Evolutionary conservation across 2,797 vertebrate species (phyloP).

Genomic region (Phoxinus dragarum): DNA sequence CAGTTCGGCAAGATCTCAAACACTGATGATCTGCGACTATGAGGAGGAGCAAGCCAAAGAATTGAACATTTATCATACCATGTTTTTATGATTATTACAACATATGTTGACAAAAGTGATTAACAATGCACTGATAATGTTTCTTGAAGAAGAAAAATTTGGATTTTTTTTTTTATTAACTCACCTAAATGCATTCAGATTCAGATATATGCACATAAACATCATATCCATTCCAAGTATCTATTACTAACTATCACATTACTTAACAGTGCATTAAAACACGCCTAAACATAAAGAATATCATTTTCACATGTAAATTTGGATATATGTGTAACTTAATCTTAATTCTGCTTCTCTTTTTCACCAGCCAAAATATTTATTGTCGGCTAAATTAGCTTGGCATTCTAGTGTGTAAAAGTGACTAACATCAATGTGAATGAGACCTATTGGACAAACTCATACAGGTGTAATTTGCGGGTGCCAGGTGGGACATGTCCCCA

Average conservation of each 20-base stretch:
- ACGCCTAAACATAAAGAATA: not conserved
- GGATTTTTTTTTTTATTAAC: not conserved
- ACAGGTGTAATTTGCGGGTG: too few relatives aligned
- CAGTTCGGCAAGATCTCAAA: constrained; percentile 18
- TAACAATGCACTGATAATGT: not conserved
- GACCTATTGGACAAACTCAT: not conserved
- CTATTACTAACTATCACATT: not conserved
- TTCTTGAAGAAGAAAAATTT: not conserved
- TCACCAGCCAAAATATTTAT: too few relatives aligned
- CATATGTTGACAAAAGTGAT: not conserved
- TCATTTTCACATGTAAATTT: not conserved
- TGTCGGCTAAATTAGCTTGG: too few relatives aligned
- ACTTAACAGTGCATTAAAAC: not conserved
- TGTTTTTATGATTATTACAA: not conserved
- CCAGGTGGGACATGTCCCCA: too few relatives aligned
- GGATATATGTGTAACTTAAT: too few relatives aligned
- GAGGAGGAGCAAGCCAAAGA: not conserved
- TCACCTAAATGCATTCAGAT: not conserved
- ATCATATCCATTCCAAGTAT: too few relatives aligned
- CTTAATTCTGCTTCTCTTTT: too few relatives aligned
- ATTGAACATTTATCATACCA: not conserved
- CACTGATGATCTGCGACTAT: not conserved
- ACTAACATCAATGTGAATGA: not conserved
- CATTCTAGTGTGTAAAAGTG: not conserved
- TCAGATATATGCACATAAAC: not conserved